Conservation (phyloP, 2,113 vertebrate species). For the Crotalus helleri region DNA sequence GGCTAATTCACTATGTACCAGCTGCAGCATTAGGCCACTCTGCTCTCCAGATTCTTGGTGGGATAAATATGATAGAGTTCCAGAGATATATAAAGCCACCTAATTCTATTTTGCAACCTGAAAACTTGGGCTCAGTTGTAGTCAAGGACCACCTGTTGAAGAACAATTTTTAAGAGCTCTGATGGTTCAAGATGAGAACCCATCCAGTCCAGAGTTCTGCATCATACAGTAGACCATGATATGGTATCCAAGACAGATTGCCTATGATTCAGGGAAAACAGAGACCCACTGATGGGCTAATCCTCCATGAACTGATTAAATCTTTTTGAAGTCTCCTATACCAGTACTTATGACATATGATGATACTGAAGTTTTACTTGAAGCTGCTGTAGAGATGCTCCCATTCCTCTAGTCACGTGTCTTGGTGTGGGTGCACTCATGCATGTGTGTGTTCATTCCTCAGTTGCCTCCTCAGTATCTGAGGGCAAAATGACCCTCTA, state of each 20-base stretch:
- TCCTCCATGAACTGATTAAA: background rate
- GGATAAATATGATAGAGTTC: too few relatives aligned
- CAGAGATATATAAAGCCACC: too few relatives aligned
- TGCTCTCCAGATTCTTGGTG: background rate
- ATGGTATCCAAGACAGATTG: background rate
- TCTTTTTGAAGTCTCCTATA: background rate
- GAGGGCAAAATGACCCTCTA: too few relatives aligned
- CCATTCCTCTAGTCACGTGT: background rate
- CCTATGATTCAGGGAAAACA: background rate
- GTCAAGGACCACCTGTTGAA: background rate
- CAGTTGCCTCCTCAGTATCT: too few relatives aligned
- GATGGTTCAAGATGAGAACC: background rate
- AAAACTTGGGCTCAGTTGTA: too few relatives aligned
- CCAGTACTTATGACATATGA: background rate
- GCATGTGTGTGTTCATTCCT: background rate
- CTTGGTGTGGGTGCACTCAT: background rate
- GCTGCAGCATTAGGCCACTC: background rate
- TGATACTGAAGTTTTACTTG: background rate
- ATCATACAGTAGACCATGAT: background rate
- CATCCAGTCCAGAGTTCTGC: background rate
- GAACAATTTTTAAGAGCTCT: background rate
- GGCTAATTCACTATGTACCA: background rate
- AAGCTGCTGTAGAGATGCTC: background rate
- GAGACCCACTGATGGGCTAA: background rate
- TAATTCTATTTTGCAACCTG: too few relatives aligned